Evolutionary conservation across 2,888 invertebrate species (phyloP).

Genomic region (Rhabditoides inermis): DNA sequence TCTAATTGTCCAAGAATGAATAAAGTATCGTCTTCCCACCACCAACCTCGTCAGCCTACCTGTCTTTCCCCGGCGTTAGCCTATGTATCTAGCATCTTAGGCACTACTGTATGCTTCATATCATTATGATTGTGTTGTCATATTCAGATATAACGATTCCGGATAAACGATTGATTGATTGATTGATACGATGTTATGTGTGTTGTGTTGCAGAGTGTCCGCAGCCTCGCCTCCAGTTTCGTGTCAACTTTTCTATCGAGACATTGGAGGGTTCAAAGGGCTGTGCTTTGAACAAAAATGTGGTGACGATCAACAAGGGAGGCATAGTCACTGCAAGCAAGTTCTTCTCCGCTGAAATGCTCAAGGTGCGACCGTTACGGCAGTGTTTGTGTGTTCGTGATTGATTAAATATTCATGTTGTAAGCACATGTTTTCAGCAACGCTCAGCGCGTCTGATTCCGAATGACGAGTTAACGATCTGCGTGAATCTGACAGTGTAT

Average conservation of each 20-base stretch:
- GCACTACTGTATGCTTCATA: no score
- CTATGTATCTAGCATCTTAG: no score
- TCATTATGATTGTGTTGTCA: no score
- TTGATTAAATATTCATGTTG: background rate
- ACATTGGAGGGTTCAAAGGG: conserved; percentile 32
- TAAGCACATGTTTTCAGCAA: conserved; percentile 12
- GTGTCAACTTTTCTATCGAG: conserved; percentile 35
- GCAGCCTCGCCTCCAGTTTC: conserved; percentile 25
- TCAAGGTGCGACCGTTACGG: conserved; percentile 14
- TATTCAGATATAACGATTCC: no score
- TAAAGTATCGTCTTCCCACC: no score
- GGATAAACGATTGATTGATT: no score
- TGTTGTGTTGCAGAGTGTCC: conserved; percentile 22
- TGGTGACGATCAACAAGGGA: conserved; percentile 37
- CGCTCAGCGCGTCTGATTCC: conserved; percentile 16
- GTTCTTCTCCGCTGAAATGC: conserved; percentile 30
- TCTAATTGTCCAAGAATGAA: no score
- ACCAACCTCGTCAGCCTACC: no score
- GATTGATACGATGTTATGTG: background rate
- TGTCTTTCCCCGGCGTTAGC: no score
- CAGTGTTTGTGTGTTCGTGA: background rate
- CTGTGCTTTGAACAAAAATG: conserved; percentile 37
- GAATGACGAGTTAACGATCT: conserved; percentile 24
- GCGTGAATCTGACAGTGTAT: conserved; percentile 22
- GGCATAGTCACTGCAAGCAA: conserved; percentile 41